phyloP scores from a whole-genome alignment of 2,797 vertebrate species.

The Aplochiton taeniatus region DNA sequence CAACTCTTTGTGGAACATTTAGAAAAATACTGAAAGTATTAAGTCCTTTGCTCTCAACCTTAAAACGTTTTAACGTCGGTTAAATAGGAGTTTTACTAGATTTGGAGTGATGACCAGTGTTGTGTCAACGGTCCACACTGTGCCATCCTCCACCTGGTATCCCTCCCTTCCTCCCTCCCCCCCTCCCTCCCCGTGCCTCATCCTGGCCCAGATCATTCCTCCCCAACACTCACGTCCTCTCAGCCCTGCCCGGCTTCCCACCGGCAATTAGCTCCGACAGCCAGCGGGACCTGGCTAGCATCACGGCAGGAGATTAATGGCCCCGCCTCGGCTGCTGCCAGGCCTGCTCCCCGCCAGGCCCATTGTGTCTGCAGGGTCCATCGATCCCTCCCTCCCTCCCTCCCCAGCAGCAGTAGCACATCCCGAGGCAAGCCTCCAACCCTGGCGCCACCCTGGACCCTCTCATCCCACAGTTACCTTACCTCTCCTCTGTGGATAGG shows the following conservation, averaged over 20 bases:
- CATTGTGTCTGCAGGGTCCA: conserved; percentile 74
- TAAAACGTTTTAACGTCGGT: too few species aligned
- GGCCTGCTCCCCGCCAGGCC: conserved; percentile 29
- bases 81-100: too few species aligned
- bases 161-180: neutral
- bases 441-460: conserved; percentile 51
- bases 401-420: conserved; percentile 29
- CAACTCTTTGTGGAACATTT: too few species aligned
- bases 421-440: conserved; percentile 55
- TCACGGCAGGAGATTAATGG: conserved; percentile 74
- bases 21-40: too few species aligned
- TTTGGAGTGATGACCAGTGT: too few species aligned
- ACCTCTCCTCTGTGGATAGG: conserved; percentile 64
- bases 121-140: neutral
- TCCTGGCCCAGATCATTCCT: conserved; percentile 33
- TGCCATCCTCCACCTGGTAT: neutral
- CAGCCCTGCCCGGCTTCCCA: conserved; percentile 35
- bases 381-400: conserved; percentile 58
- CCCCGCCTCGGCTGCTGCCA: conserved; percentile 48
- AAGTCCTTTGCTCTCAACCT: too few species aligned
- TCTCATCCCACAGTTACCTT: conserved; percentile 77
- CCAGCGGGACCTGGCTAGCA: conserved; percentile 59
- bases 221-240: conserved; percentile 33
- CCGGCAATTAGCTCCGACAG: conserved; percentile 72
- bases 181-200: conserved; percentile 24